These are phyloP conservation scores for Syritta pipiens DNA, from an alignment of 2,888 invertebrate genomes.

Conservation along the genomic window DNA sequence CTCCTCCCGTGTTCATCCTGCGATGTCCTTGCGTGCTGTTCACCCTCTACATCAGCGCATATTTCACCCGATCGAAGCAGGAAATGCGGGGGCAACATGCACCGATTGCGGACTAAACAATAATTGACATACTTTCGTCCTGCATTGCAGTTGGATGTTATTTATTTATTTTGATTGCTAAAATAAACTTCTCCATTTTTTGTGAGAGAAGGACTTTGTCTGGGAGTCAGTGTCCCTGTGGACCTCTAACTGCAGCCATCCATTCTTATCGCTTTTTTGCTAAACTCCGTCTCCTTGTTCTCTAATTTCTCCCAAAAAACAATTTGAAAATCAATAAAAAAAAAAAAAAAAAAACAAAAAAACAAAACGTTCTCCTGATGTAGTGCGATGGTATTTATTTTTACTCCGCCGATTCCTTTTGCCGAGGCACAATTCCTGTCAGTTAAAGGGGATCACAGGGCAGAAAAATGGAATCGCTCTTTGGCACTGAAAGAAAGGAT, in stretches of 20 bases:
- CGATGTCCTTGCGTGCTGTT: constrained; percentile 7
- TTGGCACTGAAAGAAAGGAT: not conserved
- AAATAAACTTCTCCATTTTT: constrained; percentile 1
- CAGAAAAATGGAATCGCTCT: not conserved
- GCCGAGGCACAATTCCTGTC: too few relatives aligned
- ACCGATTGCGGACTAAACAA: constrained; percentile 36
- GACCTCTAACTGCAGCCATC: constrained; percentile 24
- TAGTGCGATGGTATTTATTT: not conserved
- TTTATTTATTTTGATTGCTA: constrained; percentile 47
- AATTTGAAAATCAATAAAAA: constrained; percentile 23
- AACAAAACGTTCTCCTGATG: too few relatives aligned
- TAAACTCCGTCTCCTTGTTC: constrained; percentile 5
- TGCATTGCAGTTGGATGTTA: constrained; percentile 52
- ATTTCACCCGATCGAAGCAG: constrained; percentile 36
- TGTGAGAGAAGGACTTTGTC: not conserved
- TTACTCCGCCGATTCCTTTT: too few relatives aligned
- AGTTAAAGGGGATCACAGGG: too few relatives aligned
- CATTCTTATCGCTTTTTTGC: constrained; percentile 42
- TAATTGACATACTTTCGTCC: constrained; percentile 55
- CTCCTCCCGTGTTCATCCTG: constrained; percentile 3
- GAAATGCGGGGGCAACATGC: constrained; percentile 41
- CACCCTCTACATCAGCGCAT: constrained; percentile 15
- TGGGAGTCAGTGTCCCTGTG: not conserved
- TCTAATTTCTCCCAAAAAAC: constrained; percentile 27
- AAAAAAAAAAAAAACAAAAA: not conserved